Conservation (phyloP, 1,140 invertebrate species). For the Temnothorax longispinosus region DNA sequence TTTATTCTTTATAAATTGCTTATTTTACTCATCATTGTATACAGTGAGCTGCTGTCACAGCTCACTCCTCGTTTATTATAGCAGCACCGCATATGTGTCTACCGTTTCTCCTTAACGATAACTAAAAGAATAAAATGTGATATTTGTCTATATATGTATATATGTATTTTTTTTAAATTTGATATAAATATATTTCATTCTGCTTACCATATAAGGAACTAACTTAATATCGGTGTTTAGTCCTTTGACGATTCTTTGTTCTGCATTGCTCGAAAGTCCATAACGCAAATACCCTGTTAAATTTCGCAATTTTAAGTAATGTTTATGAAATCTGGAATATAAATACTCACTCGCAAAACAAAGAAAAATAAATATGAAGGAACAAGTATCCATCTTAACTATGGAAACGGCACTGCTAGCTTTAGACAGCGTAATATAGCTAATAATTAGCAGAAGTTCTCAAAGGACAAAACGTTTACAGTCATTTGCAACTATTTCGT, state of each 20-base stretch:
- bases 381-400: background rate
- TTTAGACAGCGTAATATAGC: background rate
- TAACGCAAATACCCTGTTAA: background rate
- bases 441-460: background rate
- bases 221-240: conserved; percentile 74
- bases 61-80: conserved; percentile 83
- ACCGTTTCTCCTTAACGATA: conserved; percentile 76
- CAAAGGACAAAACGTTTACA: conserved; percentile 24
- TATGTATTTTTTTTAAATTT: no score
- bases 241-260: conserved; percentile 80
- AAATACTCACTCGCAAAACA: conserved; percentile 41
- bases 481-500: background rate
- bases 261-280: background rate
- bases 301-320: conserved; percentile 16
- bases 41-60: conserved; percentile 86
- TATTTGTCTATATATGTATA: conserved; percentile 24
- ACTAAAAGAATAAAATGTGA: conserved; percentile 67
- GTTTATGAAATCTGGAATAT: background rate
- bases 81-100: conserved; percentile 84
- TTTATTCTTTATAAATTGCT: background rate
- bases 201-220: conserved; percentile 80
- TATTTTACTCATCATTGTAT: conserved; percentile 66
- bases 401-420: background rate
- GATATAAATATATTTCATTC: conserved; percentile 60
- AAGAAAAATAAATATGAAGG: background rate